A percentile compares a stretch with the other conserved stretches of the same genome.
phyloP scores from a whole-genome alignment of 2,888 invertebrate genomes.

The Carpatolechia fugitivella region DNA sequence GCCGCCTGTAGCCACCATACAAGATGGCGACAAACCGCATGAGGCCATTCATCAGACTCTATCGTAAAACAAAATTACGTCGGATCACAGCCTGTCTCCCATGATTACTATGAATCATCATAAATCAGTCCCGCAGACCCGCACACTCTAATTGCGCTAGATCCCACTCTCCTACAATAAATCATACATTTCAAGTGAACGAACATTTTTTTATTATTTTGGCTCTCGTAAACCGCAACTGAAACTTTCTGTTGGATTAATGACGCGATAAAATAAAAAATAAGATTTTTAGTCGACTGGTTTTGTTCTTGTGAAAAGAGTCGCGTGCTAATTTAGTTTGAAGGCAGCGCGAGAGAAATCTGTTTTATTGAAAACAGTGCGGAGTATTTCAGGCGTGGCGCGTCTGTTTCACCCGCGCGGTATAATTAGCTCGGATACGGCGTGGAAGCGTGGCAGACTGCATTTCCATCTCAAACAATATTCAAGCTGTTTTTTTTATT shows the following conservation, averaged over 20 bases:
- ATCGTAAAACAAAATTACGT: slow-evolving; percentile 68
- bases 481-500: not conserved
- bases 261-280: slow-evolving; percentile 37
- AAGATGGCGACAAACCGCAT: slow-evolving; percentile 63
- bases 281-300: slow-evolving; percentile 32
- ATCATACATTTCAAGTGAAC: slow-evolving; percentile 68
- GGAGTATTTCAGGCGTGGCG: slow-evolving; percentile 3
- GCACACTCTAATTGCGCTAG: slow-evolving; percentile 68
- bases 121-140: slow-evolving; percentile 75
- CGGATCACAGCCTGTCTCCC: slow-evolving; percentile 58
- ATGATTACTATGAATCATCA: slow-evolving; percentile 71
- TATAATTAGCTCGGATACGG: slow-evolving; percentile 2
- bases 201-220: slow-evolving; percentile 46
- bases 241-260: slow-evolving; percentile 49
- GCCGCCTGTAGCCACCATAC: slow-evolving; percentile 33
- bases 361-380: slow-evolving; percentile 7
- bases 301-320: slow-evolving; percentile 10
- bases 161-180: slow-evolving; percentile 55
- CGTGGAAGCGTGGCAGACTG: not conserved
- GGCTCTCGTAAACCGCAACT: slow-evolving; percentile 49
- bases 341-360: not conserved
- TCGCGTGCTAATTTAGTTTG: not conserved
- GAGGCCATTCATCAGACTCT: slow-evolving; percentile 52
- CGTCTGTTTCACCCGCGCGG: slow-evolving; percentile 1
- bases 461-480: not conserved